Conservation (phyloP, 92 coral and sea anemone species). For the Epizoanthus stellaris region DNA sequence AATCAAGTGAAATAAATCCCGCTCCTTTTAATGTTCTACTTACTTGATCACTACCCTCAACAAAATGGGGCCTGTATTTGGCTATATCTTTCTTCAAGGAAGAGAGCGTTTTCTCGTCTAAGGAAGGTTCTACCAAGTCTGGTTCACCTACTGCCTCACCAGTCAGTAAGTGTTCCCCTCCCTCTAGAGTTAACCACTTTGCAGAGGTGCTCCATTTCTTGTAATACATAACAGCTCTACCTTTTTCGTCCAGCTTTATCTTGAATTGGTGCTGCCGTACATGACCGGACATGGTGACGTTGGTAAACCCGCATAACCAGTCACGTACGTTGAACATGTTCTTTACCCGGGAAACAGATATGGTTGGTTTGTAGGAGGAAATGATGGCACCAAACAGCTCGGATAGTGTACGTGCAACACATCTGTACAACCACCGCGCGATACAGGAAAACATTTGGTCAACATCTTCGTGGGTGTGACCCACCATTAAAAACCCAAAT, state of each 20-base stretch:
- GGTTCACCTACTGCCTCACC: not conserved
- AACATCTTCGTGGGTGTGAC: not conserved
- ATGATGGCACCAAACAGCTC: not conserved
- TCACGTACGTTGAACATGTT: not conserved
- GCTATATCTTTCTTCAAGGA: not conserved
- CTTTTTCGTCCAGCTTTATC: not conserved
- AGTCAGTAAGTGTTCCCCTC: not conserved
- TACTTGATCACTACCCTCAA: not conserved
- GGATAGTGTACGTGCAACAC: not conserved
- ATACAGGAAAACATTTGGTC: constrained; percentile 14
- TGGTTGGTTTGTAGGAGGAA: not conserved
- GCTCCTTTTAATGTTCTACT: not conserved
- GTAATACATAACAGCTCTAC: not conserved
- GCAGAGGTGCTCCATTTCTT: constrained; percentile 2
- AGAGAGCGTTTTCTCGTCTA: not conserved
- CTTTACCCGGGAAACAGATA: not conserved
- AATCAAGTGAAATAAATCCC: too few species aligned
- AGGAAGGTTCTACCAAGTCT: not conserved
- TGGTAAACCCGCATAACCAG: not conserved
- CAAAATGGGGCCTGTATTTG: constrained; percentile 2
- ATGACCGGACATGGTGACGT: not conserved
- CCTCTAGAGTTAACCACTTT: not conserved
- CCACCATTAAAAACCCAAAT: not conserved
- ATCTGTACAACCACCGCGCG: not conserved
- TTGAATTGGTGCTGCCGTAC: constrained; percentile 10